Percentiles rank a stretch among this genome's conserved stretches.
Conservation (phyloP, 1,140 invertebrate species). For the Aphelenchoides besseyi region DNA sequence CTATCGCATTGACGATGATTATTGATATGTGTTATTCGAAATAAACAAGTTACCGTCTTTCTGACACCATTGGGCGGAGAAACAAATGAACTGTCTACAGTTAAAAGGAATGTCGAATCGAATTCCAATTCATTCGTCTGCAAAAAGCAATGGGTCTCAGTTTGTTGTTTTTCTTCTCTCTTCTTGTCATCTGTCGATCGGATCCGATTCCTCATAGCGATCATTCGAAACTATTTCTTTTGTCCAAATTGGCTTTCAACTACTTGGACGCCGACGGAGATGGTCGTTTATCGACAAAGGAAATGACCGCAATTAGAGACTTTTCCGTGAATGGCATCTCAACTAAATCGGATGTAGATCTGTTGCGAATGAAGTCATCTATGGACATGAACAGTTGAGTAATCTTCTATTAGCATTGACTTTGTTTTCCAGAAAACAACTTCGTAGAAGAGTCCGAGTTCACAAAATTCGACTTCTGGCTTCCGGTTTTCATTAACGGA, state of each 20-base stretch:
- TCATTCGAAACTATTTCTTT: background rate
- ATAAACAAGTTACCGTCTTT: background rate
- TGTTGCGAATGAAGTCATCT: background rate
- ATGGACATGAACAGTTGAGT: constrained; percentile 24
- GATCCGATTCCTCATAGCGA: background rate
- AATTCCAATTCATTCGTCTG: background rate
- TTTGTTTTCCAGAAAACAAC: constrained; percentile 2
- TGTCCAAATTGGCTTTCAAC: constrained; percentile 18
- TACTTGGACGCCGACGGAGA: constrained; percentile 15
- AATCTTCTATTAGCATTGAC: constrained; percentile 8
- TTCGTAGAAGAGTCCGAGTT: constrained; percentile 14
- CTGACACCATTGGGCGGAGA: background rate
- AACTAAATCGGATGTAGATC: background rate
- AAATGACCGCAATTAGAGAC: background rate
- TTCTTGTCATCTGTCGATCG: background rate
- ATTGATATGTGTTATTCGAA: background rate
- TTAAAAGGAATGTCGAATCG: no score
- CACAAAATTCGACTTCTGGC: constrained; percentile 12
- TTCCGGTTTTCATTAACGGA: constrained; percentile 16
- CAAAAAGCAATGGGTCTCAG: background rate
- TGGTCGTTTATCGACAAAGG: background rate
- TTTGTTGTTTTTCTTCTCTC: background rate
- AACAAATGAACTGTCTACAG: background rate
- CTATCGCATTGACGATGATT: constrained; percentile 41
- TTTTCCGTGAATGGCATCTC: constrained; percentile 8